These are phyloP conservation scores for Silurus meridionalis DNA, from an alignment of 2,113 vertebrate species.

Conservation along the genomic window DNA sequence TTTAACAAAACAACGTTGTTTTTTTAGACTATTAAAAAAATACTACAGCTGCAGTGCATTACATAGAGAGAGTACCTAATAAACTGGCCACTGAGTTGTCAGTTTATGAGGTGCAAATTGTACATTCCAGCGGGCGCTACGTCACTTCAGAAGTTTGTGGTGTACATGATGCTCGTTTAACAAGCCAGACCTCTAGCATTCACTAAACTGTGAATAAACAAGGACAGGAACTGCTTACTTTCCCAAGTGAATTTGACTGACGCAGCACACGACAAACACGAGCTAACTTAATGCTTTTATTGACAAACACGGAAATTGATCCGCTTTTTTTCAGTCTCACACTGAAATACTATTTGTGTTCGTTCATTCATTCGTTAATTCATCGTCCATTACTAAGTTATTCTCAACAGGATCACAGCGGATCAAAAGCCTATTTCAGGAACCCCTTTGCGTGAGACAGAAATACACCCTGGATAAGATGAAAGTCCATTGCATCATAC, in stretches of 20 bases:
- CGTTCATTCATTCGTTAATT: background rate
- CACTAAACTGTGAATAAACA: background rate
- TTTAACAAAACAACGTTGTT: background rate
- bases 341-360: background rate
- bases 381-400: background rate
- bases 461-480: background rate
- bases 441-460: background rate
- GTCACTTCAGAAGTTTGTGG: constrained; percentile 1
- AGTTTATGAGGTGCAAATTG: constrained; percentile 22
- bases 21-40: background rate
- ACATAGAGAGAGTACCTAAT: background rate
- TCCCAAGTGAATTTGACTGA: constrained; percentile 4
- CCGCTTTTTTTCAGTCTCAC: background rate
- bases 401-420: background rate
- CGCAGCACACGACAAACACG: background rate
- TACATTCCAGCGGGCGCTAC: background rate
- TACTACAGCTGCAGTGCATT: no score
- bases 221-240: constrained; percentile 2
- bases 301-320: background rate
- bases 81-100: constrained; percentile 5
- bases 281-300: background rate
- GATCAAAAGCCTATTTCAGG: background rate
- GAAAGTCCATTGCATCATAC: background rate
- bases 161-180: constrained; percentile 2
- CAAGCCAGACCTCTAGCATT: background rate